A percentile compares a stretch with the other conserved stretches of the same genome.
Evolutionary conservation across 1,140 invertebrate genomes (phyloP).

Genomic region (Dysdera silvatica): DNA sequence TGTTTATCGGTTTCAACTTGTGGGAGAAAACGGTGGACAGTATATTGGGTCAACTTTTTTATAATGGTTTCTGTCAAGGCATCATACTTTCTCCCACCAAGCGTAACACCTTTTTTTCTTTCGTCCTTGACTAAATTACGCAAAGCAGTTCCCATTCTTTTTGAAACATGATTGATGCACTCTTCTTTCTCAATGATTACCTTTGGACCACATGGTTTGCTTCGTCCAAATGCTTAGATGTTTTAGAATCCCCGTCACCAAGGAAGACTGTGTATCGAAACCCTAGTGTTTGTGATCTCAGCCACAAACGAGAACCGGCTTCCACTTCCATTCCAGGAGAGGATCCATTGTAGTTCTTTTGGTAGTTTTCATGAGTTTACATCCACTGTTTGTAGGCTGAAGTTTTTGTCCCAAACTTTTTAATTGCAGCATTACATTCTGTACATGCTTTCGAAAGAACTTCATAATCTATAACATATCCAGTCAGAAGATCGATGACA

Average conservation of each 20-base stretch:
- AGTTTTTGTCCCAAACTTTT: not conserved
- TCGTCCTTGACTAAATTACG: not conserved
- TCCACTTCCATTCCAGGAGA: not conserved
- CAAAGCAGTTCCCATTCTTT: slow-evolving; percentile 1
- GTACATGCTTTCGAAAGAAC: not conserved
- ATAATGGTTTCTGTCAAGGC: not conserved
- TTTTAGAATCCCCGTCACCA: not conserved
- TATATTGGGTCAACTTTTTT: not conserved
- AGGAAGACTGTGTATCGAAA: not conserved
- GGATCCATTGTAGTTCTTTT: slow-evolving; percentile 35
- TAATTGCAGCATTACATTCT: not conserved
- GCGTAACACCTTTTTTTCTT: not conserved
- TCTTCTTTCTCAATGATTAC: not conserved
- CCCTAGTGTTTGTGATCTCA: not conserved
- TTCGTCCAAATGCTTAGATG: not conserved
- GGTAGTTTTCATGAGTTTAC: not conserved
- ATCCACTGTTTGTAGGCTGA: not conserved
- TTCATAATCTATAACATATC: not conserved
- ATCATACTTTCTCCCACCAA: not conserved
- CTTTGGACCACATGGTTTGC: not conserved
- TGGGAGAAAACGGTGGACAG: too few species aligned
- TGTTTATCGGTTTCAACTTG: too few species aligned
- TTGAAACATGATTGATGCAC: slow-evolving; percentile 4
- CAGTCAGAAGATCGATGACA: not conserved
- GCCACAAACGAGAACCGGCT: not conserved